Evolutionary conservation across 2,797 vertebrate genomes (phyloP).

Genomic region (Alectoris magna): DNA sequence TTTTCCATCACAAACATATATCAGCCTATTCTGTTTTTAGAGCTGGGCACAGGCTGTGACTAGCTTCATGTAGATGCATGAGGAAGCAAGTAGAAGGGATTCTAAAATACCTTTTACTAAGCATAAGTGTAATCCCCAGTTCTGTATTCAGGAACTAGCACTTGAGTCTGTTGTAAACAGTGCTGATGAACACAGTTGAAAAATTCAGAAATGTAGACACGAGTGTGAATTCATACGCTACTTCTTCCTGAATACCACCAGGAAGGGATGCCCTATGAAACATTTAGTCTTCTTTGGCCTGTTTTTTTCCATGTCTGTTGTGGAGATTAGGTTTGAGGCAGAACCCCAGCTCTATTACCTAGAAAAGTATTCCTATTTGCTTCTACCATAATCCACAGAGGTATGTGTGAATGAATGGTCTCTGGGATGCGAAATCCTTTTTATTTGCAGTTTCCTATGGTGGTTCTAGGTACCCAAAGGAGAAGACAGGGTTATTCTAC

Average conservation of each 20-base stretch:
- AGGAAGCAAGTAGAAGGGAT: neutral
- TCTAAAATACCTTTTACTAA: neutral
- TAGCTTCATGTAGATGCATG: neutral
- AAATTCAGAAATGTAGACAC: neutral
- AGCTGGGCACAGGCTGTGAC: neutral
- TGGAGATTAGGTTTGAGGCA: neutral
- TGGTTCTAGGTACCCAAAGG: neutral
- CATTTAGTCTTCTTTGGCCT: neutral
- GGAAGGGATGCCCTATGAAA: neutral
- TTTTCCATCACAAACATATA: neutral
- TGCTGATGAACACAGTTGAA: neutral
- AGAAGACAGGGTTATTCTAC: slow-evolving; percentile 15
- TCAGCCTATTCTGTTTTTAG: neutral
- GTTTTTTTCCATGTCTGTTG: neutral
- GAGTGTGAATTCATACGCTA: neutral
- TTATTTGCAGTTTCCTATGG: neutral
- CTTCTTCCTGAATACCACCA: neutral
- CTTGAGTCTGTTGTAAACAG: neutral
- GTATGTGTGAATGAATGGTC: neutral
- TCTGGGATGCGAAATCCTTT: neutral
- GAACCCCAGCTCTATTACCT: neutral
- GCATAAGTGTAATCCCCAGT: neutral
- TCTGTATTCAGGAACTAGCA: neutral
- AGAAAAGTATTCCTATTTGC: neutral
- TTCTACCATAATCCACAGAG: neutral